A percentile compares a stretch with the other conserved stretches of the same genome.
phyloP scores from a whole-genome alignment of 1,140 invertebrate genomes.

The Phymastichus coffea region DNA sequence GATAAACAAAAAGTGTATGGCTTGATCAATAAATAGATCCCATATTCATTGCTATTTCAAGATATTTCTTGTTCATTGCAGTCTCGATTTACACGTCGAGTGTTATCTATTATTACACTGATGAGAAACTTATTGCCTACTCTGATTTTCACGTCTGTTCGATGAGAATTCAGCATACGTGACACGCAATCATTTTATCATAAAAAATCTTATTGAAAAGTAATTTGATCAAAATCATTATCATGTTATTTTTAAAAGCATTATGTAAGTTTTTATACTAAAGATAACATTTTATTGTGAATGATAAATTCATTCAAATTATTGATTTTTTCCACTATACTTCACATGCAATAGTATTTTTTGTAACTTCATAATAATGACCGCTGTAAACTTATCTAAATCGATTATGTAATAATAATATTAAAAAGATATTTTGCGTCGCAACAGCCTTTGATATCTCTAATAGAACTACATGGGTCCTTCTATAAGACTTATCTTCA shows the following conservation, averaged over 20 bases:
- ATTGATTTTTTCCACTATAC: too few species aligned
- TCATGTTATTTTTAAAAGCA: slow-evolving; percentile 9
- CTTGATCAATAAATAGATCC: neutral
- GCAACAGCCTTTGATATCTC: slow-evolving; percentile 24
- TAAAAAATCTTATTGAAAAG: too few species aligned
- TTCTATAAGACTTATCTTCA: slow-evolving; percentile 87
- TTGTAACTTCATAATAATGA: neutral
- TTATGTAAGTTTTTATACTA: slow-evolving; percentile 12
- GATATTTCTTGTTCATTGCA: slow-evolving; percentile 8
- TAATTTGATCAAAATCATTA: too few species aligned
- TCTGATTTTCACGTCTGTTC: slow-evolving; percentile 1
- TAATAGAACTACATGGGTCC: slow-evolving; percentile 68
- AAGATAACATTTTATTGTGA: slow-evolving; percentile 10
- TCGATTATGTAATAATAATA: slow-evolving; percentile 23
- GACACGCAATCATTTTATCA: too few species aligned
- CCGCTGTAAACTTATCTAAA: slow-evolving; percentile 18
- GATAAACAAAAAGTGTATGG: slow-evolving; percentile 13
- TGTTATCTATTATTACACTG: slow-evolving; percentile 4
- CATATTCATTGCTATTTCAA: neutral
- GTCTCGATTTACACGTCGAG: neutral
- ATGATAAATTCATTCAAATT: neutral
- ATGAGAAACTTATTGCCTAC: neutral
- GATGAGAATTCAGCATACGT: too few species aligned
- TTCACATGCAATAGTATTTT: too few species aligned
- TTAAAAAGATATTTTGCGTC: slow-evolving; percentile 23